A percentile compares a stretch with the other conserved stretches of the same genome.
These are phyloP conservation scores for Artemisiospiza belli DNA, from an alignment of 2,113 vertebrate species.

Conservation along the genomic window DNA sequence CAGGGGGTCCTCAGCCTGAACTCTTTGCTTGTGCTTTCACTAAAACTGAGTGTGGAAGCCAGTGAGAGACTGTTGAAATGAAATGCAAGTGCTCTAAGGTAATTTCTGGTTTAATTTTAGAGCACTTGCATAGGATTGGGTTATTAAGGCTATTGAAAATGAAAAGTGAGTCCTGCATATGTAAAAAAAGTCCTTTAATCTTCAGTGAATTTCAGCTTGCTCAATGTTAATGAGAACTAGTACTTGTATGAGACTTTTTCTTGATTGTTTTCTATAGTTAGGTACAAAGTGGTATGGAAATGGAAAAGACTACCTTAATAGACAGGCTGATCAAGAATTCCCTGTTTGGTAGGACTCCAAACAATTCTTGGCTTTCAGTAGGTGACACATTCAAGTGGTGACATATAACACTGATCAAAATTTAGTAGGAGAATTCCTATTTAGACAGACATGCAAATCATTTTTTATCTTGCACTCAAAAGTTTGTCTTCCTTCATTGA, in stretches of 20 bases:
- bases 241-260: background rate
- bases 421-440: background rate
- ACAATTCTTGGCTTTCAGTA: background rate
- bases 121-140: background rate
- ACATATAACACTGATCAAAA: background rate
- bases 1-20: background rate
- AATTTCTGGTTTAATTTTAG: background rate
- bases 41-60: background rate
- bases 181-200: constrained; percentile 6
- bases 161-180: background rate
- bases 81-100: background rate
- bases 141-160: background rate
- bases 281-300: background rate
- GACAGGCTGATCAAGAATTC: background rate
- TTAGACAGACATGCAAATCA: background rate
- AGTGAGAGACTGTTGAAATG: background rate
- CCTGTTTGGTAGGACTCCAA: background rate
- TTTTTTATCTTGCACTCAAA: background rate
- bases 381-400: background rate
- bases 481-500: background rate
- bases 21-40: background rate
- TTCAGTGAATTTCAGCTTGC: background rate
- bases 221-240: background rate
- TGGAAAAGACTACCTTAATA: background rate
- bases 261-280: background rate